phyloP scores from a whole-genome alignment of 2,888 invertebrate genomes.

The Sphaerophoria taeniata region DNA sequence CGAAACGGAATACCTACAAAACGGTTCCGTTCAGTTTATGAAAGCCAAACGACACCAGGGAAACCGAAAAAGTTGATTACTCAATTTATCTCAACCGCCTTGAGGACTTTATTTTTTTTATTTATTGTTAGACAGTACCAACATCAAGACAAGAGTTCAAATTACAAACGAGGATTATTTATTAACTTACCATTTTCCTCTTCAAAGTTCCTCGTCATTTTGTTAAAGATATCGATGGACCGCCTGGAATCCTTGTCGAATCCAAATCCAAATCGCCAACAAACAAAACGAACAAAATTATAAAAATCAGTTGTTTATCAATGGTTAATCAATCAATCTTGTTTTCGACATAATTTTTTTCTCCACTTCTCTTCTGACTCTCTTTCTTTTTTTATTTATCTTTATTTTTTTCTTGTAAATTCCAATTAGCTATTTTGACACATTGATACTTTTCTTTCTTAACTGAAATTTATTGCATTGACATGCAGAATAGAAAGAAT shows the following conservation, averaged over 20 bases:
- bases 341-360: not conserved
- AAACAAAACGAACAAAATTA: constrained; percentile 69
- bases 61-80: constrained; percentile 2
- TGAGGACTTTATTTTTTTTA: no score
- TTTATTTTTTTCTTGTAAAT: constrained; percentile 46
- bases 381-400: not conserved
- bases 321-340: constrained; percentile 55
- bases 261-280: constrained; percentile 60
- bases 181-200: constrained; percentile 81
- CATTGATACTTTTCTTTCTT: constrained; percentile 34
- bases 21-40: not conserved
- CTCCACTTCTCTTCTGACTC: not conserved
- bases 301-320: constrained; percentile 69
- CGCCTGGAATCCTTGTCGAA: constrained; percentile 79
- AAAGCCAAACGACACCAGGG: not conserved
- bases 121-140: not conserved
- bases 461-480: constrained; percentile 7
- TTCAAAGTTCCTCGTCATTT: constrained; percentile 82
- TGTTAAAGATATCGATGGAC: constrained; percentile 79
- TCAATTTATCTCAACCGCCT: constrained; percentile 8
- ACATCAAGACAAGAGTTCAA: not conserved
- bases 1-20: not conserved
- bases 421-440: constrained; percentile 51
- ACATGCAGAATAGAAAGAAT: not conserved
- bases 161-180: constrained; percentile 41